Evolutionary conservation across 2,113 vertebrate genomes (phyloP), one percentile per base, ranked within the genome.

Genomic region (Hemibagrus wyckioides): DNA sequence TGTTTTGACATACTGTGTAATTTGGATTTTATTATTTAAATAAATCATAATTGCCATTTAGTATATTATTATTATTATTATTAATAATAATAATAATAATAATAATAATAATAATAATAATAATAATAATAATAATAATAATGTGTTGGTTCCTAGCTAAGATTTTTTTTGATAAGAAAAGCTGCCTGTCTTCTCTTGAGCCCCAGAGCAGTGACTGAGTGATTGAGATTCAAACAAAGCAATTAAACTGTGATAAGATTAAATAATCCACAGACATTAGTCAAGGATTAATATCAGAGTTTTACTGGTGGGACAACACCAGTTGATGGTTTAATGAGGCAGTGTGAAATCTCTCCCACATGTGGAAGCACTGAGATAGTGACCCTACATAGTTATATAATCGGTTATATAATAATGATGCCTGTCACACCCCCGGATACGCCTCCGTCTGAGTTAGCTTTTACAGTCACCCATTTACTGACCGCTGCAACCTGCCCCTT

Each of bases 201-300:
- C 61, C 33, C 59, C 33, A 57, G 23, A 83, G 80, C 69, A 25
- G 25, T 85, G 67, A 82, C n/a, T 61, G 56, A 75, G 57, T 59
- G 44, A 48, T 48, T 61, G 44, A 82, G 48, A 73, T 82, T 75
- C 63, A 76, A 80, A 65, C 28, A 52, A 82, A 56, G 25, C 77
- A 82, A 50, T 76, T 63, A 48, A 81, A 85, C 33, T 33, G 44
- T 52, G 63, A 67, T 33, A 76, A 65, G 41, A 65, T 88, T 33
- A 73, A 33, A 77, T 21, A 63, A 33, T 84, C 21, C 19, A 41
- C 28, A 79, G 3, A 36, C 50, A 71, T 23, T 50, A 76, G 59
- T 89, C 52, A 48, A 41, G 33, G 36, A 8, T 44, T 71, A 52
- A 84, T n/a, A 33, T 41, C n/a, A 36, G n/a, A 36, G 54, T 39